Evolutionary conservation across 1,140 invertebrate species (phyloP), one percentile per base, ranked within the genome.

Genomic region (Mizuhopecten yessoensis): DNA sequence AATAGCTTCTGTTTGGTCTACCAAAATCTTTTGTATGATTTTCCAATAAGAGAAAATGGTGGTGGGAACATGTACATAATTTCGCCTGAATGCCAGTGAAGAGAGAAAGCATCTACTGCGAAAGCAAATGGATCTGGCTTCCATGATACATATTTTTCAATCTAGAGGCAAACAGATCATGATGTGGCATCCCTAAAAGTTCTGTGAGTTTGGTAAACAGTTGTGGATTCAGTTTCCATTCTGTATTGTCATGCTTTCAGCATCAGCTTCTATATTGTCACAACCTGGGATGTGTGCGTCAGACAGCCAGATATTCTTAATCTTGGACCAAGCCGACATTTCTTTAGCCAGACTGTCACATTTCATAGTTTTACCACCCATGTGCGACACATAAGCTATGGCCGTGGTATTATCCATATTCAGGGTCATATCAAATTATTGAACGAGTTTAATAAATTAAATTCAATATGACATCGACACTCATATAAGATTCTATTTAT

Each of bases 121-220:
- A 33, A 34, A 34, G 91, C 89, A 34, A 86, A 45, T 86, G 90
- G 92, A 89, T 93, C 91, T 87, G 91, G 90, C n/a, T 87, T 87
- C 91, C 92, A 92, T 29, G 88, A 87, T 88, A 34, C 88, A 90
- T 90, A 34, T 86, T 39, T 90, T 93, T 92, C 39, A 93, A 45
- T 34, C 91, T 91, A 15, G 90, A 90, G 29, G 92, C 92, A 93
- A 93, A 94, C 33, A 94, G 34, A 88, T 94, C 92, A 34, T 92
- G 10, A 0, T 42, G 34, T 75, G 92, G 91, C 0, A 0, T 42
- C 33, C 34, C 29, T 57, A 34, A 90, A 15, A 45, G 39, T 29
- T 34, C 9, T 33, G 9, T n/a, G 33, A 88, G 1, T 87, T 39
- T 36, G 23, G 0, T 3, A 39, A 92, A 90, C 0, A 90, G n/a